Evolutionary conservation across 2,797 vertebrate species (phyloP).

Genomic region (Hydrophis major): DNA sequence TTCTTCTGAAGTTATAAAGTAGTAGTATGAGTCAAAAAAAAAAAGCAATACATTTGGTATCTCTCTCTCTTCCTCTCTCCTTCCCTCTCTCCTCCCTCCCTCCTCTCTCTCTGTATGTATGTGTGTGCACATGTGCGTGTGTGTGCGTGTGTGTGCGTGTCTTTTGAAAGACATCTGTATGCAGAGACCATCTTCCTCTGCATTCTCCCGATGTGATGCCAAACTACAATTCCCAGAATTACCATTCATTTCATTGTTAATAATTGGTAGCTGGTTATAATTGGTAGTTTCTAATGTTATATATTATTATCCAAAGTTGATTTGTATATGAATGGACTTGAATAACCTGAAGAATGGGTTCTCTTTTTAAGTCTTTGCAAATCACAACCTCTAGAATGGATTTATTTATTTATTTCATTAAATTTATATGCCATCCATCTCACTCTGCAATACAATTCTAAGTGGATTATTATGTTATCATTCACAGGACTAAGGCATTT

Average conservation of each 20-base stretch:
- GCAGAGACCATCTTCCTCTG: background rate
- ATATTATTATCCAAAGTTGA: background rate
- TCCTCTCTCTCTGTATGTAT: too few species aligned
- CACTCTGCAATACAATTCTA: background rate
- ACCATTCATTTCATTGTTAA: background rate
- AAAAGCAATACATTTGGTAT: background rate
- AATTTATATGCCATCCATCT: background rate
- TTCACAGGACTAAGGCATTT: background rate
- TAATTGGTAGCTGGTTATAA: background rate
- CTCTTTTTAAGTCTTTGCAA: background rate
- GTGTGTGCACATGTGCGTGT: too few species aligned
- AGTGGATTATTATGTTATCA: background rate
- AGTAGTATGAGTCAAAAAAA: background rate
- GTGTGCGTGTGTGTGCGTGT: background rate
- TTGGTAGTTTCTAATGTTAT: background rate
- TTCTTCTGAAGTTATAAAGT: constrained; percentile 37
- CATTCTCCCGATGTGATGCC: background rate
- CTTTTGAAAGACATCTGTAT: background rate
- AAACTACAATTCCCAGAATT: background rate
- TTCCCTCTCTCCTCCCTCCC: too few species aligned
- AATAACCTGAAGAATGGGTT: background rate
- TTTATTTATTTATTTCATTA: background rate
- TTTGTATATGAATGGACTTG: background rate
- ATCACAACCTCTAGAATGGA: background rate
- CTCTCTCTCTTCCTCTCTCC: background rate